Evolutionary conservation across 2,797 vertebrate genomes (phyloP).

Genomic region (Acrossocheilus wenchowensis): DNA sequence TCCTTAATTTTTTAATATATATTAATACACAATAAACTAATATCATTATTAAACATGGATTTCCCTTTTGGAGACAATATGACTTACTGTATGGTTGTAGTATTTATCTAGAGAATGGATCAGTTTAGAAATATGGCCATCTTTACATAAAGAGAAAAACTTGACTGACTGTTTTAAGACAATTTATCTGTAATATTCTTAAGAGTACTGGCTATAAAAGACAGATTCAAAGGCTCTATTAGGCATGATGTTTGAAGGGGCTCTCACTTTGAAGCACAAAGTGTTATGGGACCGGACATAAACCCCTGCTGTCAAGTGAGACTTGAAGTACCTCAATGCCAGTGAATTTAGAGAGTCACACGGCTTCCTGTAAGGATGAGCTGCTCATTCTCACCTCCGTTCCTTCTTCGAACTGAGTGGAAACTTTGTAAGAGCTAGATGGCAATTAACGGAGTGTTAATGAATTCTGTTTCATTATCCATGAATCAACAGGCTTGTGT

Average conservation of each 20-base stretch:
- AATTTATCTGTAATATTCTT: constrained; percentile 9
- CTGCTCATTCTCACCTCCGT: constrained; percentile 59
- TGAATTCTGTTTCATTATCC: constrained; percentile 84
- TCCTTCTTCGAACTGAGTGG: constrained; percentile 49
- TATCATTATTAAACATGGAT: neutral
- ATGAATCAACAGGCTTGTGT: constrained; percentile 82
- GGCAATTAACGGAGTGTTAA: constrained; percentile 82
- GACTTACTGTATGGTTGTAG: neutral
- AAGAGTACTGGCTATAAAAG: constrained; percentile 2
- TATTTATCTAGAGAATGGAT: neutral
- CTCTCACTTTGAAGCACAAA: constrained; percentile 30
- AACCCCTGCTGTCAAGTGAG: constrained; percentile 35
- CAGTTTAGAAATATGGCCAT: neutral
- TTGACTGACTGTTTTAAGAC: neutral
- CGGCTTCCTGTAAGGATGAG: constrained; percentile 55
- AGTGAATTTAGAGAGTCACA: constrained; percentile 49
- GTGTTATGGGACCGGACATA: constrained; percentile 33
- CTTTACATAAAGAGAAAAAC: constrained; percentile 3
- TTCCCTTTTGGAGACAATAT: neutral
- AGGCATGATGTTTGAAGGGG: constrained; percentile 4
- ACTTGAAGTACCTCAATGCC: constrained; percentile 45
- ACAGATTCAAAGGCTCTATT: constrained; percentile 20
- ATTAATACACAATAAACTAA: neutral
- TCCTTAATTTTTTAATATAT: neutral
- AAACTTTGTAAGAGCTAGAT: constrained; percentile 76